phyloP scores from a whole-genome alignment of 35 echinoderm and acorn worm species.

The Ophioderma brevispina region DNA sequence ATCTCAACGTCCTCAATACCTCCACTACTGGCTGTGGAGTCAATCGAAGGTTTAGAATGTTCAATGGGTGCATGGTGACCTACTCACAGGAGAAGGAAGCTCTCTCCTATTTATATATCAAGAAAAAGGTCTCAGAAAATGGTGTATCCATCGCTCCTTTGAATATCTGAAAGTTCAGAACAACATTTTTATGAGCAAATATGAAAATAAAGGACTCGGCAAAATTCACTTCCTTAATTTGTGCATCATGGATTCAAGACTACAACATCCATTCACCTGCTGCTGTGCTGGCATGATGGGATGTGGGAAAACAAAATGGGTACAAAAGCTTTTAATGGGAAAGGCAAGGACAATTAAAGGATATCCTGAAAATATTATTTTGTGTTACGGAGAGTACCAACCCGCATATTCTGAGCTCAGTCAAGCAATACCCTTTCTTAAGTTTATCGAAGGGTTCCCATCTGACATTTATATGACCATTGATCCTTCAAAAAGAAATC shows the following conservation, averaged over 20 bases:
- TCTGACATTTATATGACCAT: background rate
- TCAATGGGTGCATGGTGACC: slow-evolving; percentile 34
- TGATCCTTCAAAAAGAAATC: background rate
- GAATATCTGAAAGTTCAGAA: no score
- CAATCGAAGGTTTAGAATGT: slow-evolving; percentile 37
- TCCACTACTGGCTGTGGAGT: background rate
- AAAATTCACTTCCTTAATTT: background rate
- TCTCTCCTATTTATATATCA: no score
- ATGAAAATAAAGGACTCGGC: no score
- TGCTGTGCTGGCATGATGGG: background rate
- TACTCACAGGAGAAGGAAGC: slow-evolving; percentile 53
- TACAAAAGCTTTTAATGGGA: background rate
- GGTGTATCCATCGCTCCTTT: no score
- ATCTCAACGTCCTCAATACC: slow-evolving; percentile 31
- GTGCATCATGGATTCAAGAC: background rate
- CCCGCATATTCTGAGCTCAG: background rate
- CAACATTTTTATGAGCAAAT: no score
- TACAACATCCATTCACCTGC: background rate
- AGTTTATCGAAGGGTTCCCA: background rate
- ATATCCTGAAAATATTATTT: background rate
- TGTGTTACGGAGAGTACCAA: background rate
- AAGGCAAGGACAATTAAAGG: background rate
- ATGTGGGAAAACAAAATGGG: background rate
- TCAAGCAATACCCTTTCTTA: background rate
- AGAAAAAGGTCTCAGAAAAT: no score